These are phyloP conservation scores for Halcyon leucocephala DNA, from an alignment of 2,797 vertebrate genomes.

Conservation along the genomic window DNA sequence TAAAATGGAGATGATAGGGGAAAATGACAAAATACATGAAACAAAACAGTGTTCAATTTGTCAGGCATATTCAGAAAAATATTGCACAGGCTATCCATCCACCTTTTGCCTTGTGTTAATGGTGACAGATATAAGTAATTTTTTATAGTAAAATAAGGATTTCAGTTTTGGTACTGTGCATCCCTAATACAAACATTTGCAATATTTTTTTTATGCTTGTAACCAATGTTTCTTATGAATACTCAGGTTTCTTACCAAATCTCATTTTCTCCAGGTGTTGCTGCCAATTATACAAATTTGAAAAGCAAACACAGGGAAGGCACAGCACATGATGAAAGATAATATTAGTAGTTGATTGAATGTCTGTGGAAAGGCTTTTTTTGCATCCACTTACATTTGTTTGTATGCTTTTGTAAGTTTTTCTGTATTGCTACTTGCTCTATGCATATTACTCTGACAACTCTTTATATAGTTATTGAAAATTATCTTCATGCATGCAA, in stretches of 20 bases:
- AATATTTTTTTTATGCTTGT: background rate
- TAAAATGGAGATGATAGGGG: background rate
- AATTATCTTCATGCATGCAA: background rate
- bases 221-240: background rate
- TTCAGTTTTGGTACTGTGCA: background rate
- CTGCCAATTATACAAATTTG: background rate
- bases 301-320: background rate
- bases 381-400: background rate
- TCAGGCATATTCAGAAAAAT: background rate
- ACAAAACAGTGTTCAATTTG: background rate
- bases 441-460: background rate
- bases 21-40: background rate
- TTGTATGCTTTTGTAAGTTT: background rate
- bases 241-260: background rate
- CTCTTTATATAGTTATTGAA: background rate
- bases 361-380: background rate
- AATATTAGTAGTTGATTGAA: background rate
- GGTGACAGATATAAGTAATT: background rate
- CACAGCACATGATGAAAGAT: background rate
- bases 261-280: background rate
- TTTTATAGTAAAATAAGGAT: background rate
- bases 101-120: background rate
- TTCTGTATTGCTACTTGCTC: background rate
- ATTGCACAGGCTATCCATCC: background rate
- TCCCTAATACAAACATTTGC: background rate